Conservation (phyloP, 1,140 invertebrate species). For the Pseudomyrmex flavicornis region DNA sequence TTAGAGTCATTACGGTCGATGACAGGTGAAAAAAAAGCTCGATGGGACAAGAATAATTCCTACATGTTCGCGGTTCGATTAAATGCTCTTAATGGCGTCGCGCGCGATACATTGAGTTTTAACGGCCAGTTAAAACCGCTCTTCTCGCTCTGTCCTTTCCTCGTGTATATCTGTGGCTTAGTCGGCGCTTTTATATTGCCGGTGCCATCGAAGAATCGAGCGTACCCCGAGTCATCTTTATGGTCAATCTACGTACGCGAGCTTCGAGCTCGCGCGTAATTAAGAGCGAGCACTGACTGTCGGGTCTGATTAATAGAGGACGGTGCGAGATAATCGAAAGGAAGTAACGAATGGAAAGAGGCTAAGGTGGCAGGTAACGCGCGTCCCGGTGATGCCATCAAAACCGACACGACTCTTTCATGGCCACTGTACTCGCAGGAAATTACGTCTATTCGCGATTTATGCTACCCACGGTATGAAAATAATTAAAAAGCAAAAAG, state of each 20-base stretch:
- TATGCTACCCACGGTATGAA: slow-evolving; percentile 54
- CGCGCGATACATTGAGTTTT: slow-evolving; percentile 46
- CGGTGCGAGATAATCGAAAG: slow-evolving; percentile 84
- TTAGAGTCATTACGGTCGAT: slow-evolving; percentile 37
- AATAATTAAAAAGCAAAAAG: slow-evolving; percentile 61
- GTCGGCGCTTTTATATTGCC: slow-evolving; percentile 62
- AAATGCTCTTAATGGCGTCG: slow-evolving; percentile 60
- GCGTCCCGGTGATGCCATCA: slow-evolving; percentile 76
- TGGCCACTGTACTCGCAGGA: slow-evolving; percentile 71
- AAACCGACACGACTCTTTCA: slow-evolving; percentile 69
- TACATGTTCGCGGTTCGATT: slow-evolving; percentile 56
- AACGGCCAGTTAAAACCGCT: slow-evolving; percentile 27
- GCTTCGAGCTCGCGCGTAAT: slow-evolving; percentile 81
- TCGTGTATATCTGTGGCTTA: slow-evolving; percentile 24
- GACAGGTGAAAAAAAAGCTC: slow-evolving; percentile 33
- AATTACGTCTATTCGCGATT: slow-evolving; percentile 72
- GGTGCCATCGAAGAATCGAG: slow-evolving; percentile 78
- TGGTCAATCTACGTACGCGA: slow-evolving; percentile 81
- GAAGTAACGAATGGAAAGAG: slow-evolving; percentile 81
- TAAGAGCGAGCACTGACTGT: slow-evolving; percentile 81
- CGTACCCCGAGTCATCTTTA: slow-evolving; percentile 82
- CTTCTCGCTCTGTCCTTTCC: slow-evolving; percentile 37
- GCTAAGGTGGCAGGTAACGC: slow-evolving; percentile 65
- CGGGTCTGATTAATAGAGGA: slow-evolving; percentile 84
- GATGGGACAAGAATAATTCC: slow-evolving; percentile 18